Evolutionary conservation across 2,113 vertebrate species (phyloP).

Genomic region (western clawed frog (Xenopus tropicalis)): UCB_Xtro_10.0 CM004445.2:20194001-20194500

Average conservation of each 20-base stretch:
- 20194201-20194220: background rate
- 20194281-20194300: background rate
- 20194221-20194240: background rate
- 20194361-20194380: too few relatives aligned
- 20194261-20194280: background rate
- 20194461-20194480: too few relatives aligned
- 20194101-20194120: background rate
- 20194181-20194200: background rate
- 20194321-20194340: constrained; percentile 9
- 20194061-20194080: constrained; percentile 8
- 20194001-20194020: constrained; percentile 37
- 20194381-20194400: too few relatives aligned
- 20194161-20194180: background rate
- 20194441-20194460: too few relatives aligned
- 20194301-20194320: background rate
- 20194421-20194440: too few relatives aligned
- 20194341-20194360: background rate
- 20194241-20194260: background rate
- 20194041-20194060: constrained; percentile 1
- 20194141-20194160: constrained; percentile 8
- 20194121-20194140: constrained; percentile 34
- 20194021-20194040: constrained; percentile 19
- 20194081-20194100: background rate
- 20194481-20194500: too few relatives aligned
- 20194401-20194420: too few relatives aligned